These are phyloP conservation scores for Paramuricea clavata DNA, from an alignment of 92 coral and sea anemone species.

Conservation along the genomic window DNA sequence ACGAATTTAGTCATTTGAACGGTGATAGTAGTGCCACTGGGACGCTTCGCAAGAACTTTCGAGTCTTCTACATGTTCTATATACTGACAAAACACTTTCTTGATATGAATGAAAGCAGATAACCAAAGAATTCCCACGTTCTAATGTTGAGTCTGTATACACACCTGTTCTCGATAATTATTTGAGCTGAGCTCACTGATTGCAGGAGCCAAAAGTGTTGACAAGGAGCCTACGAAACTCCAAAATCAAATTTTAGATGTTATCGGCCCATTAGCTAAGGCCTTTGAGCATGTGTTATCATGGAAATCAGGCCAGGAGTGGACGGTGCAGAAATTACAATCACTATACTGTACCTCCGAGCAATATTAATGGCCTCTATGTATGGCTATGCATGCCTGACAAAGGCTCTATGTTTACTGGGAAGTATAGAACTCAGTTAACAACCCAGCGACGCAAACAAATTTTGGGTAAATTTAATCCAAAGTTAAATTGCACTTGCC, in stretches of 20 bases:
- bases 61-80: conserved; percentile 50
- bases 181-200: conserved; percentile 14
- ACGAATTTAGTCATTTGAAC: not conserved
- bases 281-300: not conserved
- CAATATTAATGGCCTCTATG: not conserved
- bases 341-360: not conserved
- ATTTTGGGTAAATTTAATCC: conserved; percentile 6
- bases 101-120: too few relatives aligned
- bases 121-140: conserved; percentile 7
- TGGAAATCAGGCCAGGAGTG: not conserved
- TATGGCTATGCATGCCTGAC: not conserved
- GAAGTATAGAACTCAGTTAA: not conserved
- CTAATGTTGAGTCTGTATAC: not conserved
- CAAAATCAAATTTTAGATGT: not conserved
- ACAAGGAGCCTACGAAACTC: not conserved
- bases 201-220: conserved; percentile 7
- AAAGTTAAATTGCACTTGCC: not conserved
- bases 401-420: not conserved
- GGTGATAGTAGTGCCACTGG: conserved; percentile 50
- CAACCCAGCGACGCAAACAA: not conserved
- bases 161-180: too few relatives aligned
- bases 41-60: conserved; percentile 51
- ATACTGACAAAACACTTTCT: conserved; percentile 52
- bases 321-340: not conserved
- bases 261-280: not conserved